phyloP scores from a whole-genome alignment of 1,140 invertebrate genomes.

The Calephelis virginiensis region DNA sequence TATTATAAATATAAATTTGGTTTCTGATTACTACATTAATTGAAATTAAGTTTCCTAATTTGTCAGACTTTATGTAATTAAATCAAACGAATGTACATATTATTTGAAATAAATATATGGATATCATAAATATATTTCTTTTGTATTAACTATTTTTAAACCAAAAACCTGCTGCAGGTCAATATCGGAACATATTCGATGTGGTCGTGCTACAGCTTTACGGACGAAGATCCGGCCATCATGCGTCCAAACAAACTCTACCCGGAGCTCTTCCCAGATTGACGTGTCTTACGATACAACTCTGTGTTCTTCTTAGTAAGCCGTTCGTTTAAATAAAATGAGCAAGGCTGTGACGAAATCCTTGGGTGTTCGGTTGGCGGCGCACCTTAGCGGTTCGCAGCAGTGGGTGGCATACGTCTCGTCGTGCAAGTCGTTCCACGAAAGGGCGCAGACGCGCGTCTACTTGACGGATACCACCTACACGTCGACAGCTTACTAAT shows the following conservation, averaged over 20 bases:
- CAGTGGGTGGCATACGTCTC: no score
- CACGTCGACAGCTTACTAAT: no score
- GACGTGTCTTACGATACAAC: background rate
- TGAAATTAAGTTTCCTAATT: no score
- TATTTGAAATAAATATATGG: no score
- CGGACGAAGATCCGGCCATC: background rate
- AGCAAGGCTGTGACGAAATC: background rate
- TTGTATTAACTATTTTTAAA: background rate
- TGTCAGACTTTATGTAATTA: no score
- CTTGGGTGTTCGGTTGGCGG: background rate
- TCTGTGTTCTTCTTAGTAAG: background rate
- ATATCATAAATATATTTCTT: background rate
- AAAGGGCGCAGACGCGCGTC: background rate
- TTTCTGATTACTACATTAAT: no score
- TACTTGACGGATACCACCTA: no score
- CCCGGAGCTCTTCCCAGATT: background rate
- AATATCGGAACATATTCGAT: background rate
- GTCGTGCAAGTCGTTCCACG: background rate
- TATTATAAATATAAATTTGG: no score
- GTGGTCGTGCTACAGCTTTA: background rate
- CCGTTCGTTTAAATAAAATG: background rate
- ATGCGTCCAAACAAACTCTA: background rate
- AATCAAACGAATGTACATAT: no score
- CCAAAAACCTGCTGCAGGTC: background rate
- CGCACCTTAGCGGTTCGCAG: background rate